These are phyloP conservation scores for Drosophila pallidifrons DNA, from an alignment of 1,140 invertebrate genomes.

Conservation along the genomic window DNA sequence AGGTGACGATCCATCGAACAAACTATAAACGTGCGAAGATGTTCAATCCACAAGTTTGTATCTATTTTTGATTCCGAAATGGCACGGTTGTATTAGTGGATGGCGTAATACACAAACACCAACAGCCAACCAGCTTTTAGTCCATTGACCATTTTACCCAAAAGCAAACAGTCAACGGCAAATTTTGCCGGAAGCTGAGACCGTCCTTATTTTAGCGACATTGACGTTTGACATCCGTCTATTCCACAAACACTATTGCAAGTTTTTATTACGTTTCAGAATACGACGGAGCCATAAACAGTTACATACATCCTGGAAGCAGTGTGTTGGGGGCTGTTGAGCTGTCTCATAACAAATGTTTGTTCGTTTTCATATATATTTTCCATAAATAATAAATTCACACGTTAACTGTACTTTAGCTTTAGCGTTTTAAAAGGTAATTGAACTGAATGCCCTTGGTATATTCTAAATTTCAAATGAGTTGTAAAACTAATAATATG, in stretches of 20 bases:
- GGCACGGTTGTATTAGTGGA: neutral
- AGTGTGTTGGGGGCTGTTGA: neutral
- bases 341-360: neutral
- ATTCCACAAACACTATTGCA: neutral
- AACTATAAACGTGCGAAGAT: neutral
- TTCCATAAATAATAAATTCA: slow-evolving; percentile 5
- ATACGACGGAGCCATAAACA: slow-evolving; percentile 5
- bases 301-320: neutral
- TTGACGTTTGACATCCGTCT: slow-evolving; percentile 29
- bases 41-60: slow-evolving; percentile 13
- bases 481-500: too few relatives aligned
- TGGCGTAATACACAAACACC: slow-evolving; percentile 26
- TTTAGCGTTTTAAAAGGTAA: too few relatives aligned
- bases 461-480: too few relatives aligned
- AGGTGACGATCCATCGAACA: neutral
- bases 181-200: slow-evolving; percentile 41
- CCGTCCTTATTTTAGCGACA: slow-evolving; percentile 27
- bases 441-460: too few relatives aligned
- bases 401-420: neutral
- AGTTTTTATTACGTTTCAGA: slow-evolving; percentile 10
- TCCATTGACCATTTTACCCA: neutral
- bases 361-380: neutral
- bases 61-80: neutral
- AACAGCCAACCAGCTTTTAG: neutral
- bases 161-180: slow-evolving; percentile 6